phyloP scores from a whole-genome alignment of 2,888 invertebrate genomes.

The Ochropacha duplaris region DNA sequence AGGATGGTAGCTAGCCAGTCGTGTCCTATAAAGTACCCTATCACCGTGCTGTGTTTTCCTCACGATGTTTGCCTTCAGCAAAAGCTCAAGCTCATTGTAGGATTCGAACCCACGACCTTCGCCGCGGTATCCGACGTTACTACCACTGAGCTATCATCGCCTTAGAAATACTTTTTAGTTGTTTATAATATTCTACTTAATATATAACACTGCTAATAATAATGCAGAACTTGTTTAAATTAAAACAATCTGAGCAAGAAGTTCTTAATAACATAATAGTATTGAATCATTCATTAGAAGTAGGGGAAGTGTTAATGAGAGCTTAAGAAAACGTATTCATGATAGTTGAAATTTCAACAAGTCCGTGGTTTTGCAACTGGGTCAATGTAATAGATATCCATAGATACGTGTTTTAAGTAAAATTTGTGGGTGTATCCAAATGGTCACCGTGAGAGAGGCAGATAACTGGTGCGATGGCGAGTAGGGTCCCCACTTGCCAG shows the following conservation, averaged over 20 bases:
- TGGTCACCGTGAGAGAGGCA: slow-evolving; percentile 68
- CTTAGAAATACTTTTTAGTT: too few relatives aligned
- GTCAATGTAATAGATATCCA: slow-evolving; percentile 62
- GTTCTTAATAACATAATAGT: not conserved
- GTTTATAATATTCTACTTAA: not conserved
- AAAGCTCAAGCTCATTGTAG: too few relatives aligned
- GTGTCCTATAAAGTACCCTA: too few relatives aligned
- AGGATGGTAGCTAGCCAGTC: too few relatives aligned
- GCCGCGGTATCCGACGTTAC: too few relatives aligned
- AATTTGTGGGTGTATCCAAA: slow-evolving; percentile 78
- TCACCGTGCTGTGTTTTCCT: too few relatives aligned
- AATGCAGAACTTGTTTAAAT: not conserved
- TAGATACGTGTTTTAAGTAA: slow-evolving; percentile 59
- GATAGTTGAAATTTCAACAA: slow-evolving; percentile 27
- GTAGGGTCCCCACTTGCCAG: slow-evolving; percentile 12
- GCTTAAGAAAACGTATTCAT: not conserved
- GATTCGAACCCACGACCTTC: too few relatives aligned
- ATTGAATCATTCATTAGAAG: not conserved
- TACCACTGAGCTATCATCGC: too few relatives aligned
- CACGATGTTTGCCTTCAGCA: too few relatives aligned
- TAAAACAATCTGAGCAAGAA: not conserved
- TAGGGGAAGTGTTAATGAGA: not conserved
- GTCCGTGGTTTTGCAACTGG: slow-evolving; percentile 62
- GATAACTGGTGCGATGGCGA: slow-evolving; percentile 25
- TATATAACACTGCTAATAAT: too few relatives aligned